Evolutionary conservation across 37 sponge, comb jelly and placozoan genomes (phyloP).

Genomic region (Beroe ovata): DNA sequence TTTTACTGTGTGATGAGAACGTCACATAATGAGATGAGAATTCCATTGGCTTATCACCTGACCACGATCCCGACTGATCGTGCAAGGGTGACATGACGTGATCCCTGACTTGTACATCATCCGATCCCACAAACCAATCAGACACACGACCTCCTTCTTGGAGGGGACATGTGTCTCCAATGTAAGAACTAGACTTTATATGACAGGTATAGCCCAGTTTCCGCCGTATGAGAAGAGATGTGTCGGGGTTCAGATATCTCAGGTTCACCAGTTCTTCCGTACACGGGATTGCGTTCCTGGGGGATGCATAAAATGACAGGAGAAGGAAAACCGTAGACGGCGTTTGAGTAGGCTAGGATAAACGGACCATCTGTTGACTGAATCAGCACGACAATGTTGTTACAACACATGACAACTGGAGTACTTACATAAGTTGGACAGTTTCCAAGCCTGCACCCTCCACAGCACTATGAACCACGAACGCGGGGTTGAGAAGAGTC

Average conservation of each 20-base stretch:
- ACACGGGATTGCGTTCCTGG: conserved; percentile 6
- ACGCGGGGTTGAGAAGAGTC: conserved; percentile 1
- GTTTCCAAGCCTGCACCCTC: too few species aligned
- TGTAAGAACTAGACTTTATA: too few species aligned
- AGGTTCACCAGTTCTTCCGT: conserved; percentile 26
- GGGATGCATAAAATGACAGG: too few species aligned
- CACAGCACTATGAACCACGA: not conserved
- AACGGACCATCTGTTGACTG: too few species aligned
- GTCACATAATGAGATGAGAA: not conserved
- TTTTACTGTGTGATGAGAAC: not conserved
- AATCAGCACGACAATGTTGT: too few species aligned
- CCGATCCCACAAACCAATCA: not conserved
- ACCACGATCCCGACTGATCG: not conserved
- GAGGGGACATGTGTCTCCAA: too few species aligned
- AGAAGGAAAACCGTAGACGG: too few species aligned
- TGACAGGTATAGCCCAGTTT: conserved; percentile 10
- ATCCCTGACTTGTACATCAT: not conserved
- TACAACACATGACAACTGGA: too few species aligned
- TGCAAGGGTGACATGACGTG: not conserved
- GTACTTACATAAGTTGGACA: conserved; percentile 39
- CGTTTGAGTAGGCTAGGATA: too few species aligned
- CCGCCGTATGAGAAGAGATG: not conserved
- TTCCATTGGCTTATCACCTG: not conserved
- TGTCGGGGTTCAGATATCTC: not conserved
- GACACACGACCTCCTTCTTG: too few species aligned